phyloP scores from a whole-genome alignment of 1,140 invertebrate species.

The Aphelinus certus region DNA sequence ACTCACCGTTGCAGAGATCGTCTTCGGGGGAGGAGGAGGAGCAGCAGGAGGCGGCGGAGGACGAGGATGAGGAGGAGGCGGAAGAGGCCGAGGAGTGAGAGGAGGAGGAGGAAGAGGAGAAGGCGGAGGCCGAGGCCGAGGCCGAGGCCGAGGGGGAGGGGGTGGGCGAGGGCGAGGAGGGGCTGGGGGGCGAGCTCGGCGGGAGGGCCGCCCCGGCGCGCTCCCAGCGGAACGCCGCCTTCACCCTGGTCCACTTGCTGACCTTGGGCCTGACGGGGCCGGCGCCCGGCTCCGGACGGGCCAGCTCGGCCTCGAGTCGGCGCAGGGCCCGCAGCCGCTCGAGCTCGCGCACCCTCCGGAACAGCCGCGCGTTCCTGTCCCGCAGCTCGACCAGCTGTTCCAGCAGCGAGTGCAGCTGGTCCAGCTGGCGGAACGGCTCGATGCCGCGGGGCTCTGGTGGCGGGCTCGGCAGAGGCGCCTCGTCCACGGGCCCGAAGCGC shows the following conservation, averaged over 20 bases:
- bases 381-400: slow-evolving; percentile 78
- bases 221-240: slow-evolving; percentile 82
- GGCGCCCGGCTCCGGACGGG: slow-evolving; percentile 39
- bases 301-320: slow-evolving; percentile 44
- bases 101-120: slow-evolving; percentile 63
- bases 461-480: slow-evolving; percentile 46
- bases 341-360: slow-evolving; percentile 76
- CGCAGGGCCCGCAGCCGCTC: slow-evolving; percentile 75
- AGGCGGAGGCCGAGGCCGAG: neutral
- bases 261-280: slow-evolving; percentile 63
- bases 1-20: slow-evolving; percentile 52
- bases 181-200: neutral
- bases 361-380: slow-evolving; percentile 75
- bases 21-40: slow-evolving; percentile 68
- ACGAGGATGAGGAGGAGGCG: slow-evolving; percentile 19
- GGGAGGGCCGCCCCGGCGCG: slow-evolving; percentile 47
- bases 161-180: slow-evolving; percentile 23
- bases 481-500: slow-evolving; percentile 8
- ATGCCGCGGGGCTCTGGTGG: slow-evolving; percentile 58
- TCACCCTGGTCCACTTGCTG: slow-evolving; percentile 85
- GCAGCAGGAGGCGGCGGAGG: slow-evolving; percentile 57
- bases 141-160: neutral
- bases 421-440: slow-evolving; percentile 77
- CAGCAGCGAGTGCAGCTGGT: slow-evolving; percentile 78
- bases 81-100: slow-evolving; percentile 44